Percentiles rank a stretch among this genome's conserved stretches.
Evolutionary conservation across 1,140 invertebrate genomes (phyloP).

Genomic region (Orchesella cincta): DNA sequence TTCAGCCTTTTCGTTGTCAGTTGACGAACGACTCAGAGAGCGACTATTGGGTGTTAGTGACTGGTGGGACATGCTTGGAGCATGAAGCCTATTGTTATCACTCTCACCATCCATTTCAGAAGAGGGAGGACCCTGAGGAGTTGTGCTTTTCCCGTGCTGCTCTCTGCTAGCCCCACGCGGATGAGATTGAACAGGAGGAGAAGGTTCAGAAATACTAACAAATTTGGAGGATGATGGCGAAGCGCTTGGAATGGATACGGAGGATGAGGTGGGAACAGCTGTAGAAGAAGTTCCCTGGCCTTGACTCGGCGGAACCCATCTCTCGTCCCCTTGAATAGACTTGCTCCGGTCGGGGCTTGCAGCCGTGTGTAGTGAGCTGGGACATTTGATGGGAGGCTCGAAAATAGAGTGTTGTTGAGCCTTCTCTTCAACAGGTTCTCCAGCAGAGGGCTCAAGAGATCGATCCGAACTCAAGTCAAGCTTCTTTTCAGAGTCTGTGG

Average conservation of each 20-base stretch:
- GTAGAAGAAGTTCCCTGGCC: conserved; percentile 32
- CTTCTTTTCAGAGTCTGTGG: neutral
- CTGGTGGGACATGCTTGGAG: neutral
- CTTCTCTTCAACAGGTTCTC: too few relatives aligned
- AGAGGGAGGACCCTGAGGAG: too few relatives aligned
- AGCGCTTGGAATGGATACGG: conserved; percentile 1
- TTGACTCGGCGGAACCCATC: conserved; percentile 67
- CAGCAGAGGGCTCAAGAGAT: too few relatives aligned
- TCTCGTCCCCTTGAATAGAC: conserved; percentile 63
- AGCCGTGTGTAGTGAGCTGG: conserved; percentile 58
- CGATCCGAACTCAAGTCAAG: too few relatives aligned
- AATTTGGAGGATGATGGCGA: neutral
- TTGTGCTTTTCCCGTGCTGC: too few relatives aligned
- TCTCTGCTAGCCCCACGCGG: too few relatives aligned
- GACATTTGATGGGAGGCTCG: too few relatives aligned
- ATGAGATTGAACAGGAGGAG: conserved; percentile 45
- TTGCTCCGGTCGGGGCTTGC: conserved; percentile 44
- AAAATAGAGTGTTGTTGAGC: too few relatives aligned
- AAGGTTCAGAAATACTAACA: conserved; percentile 6
- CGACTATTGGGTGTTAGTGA: neutral
- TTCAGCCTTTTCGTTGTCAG: conserved; percentile 8
- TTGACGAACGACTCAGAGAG: neutral
- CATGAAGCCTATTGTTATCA: too few relatives aligned
- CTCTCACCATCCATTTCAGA: too few relatives aligned
- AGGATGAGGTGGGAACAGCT: neutral